Percentiles rank a stretch among this genome's conserved stretches.
Conservation (phyloP, 2,888 invertebrate species). For the Eupeodes latifasciatus region DNA sequence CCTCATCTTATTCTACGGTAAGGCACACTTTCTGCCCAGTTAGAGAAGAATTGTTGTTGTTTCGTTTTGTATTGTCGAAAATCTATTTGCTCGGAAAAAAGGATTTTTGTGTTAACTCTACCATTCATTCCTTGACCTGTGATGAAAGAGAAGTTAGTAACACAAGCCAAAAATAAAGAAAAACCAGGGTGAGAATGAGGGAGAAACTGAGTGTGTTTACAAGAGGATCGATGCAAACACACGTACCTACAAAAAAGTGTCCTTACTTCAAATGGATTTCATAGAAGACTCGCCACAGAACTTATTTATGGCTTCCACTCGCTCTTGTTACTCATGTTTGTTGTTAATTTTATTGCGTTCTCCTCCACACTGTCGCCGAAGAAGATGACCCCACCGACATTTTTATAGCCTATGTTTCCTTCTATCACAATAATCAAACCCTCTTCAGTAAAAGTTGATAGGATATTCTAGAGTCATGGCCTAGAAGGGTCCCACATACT, state of each 20-base stretch:
- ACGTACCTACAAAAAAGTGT: slow-evolving; percentile 7
- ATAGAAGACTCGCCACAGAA: slow-evolving; percentile 46
- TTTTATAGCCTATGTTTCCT: slow-evolving; percentile 6
- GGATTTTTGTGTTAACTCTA: slow-evolving; percentile 69
- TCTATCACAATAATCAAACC: slow-evolving; percentile 28
- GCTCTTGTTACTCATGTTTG: slow-evolving; percentile 75
- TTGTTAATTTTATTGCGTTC: slow-evolving; percentile 77
- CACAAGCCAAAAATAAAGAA: slow-evolving; percentile 33
- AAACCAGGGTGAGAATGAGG: neutral
- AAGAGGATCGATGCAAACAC: slow-evolving; percentile 56
- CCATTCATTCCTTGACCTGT: slow-evolving; percentile 71
- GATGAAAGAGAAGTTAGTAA: slow-evolving; percentile 43
- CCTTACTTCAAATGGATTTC: slow-evolving; percentile 30
- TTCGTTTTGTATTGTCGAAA: slow-evolving; percentile 41
- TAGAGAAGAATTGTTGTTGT: slow-evolving; percentile 60
- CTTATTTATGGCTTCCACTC: slow-evolving; percentile 74
- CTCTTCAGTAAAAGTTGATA: slow-evolving; percentile 9
- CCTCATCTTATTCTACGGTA: slow-evolving; percentile 38
- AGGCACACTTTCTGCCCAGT: slow-evolving; percentile 50
- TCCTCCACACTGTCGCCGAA: slow-evolving; percentile 70
- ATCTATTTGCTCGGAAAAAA: slow-evolving; percentile 69
- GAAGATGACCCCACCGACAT: slow-evolving; percentile 62
- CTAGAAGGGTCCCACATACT: slow-evolving; percentile 51
- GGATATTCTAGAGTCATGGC: slow-evolving; percentile 69
- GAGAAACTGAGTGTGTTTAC: neutral